Base-by-base conservation (phyloP, 1,140 invertebrate species). In the Planococcus citri region DNA sequence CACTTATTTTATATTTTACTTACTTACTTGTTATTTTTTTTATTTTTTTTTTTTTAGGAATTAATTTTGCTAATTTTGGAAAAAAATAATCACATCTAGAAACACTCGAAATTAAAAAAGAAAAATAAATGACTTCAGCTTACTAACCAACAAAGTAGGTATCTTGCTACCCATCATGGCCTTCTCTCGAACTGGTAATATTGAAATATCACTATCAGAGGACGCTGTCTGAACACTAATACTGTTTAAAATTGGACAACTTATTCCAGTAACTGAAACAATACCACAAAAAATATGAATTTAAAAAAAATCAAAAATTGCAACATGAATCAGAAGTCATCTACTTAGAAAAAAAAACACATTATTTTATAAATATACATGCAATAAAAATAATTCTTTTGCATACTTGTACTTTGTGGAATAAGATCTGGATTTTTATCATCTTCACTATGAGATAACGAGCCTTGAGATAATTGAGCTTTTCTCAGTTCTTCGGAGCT, bases 401-500 rank as follows among this genome's bases (percentile, higher is more conserved):
- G 4, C 22, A 24, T 27, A 64, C 60, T 6, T 64, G 60, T 24
- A 25, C 60, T 64, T 64, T 64, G 60, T 24, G 60, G 60, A 25
- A 64, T 64, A 27, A 64, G 60, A 64, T 64, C 60, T 4, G 60
- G 60, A 64, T 64, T 64, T 25, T 27, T 64, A 27, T 64, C 60
- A 27, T 64, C 60, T 14, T 64, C 60, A 27, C 60, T 64, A 64
- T 64, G 60, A 4, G 60, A 64, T 25, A 64, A 27, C 20, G 60
- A 64, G 60, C 60, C 60, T 64, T 64, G 60, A 64, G 60, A 64
- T 64, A 64, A 27, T 64, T 64, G 22, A 64, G 25, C 60, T 64
- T 64, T 64, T 10, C 60, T 24, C 60, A 64, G 21, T 64, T 64
- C 60, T 25, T 64, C 25, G 21, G 20, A 24, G 17, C 24, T 9